Base-by-base conservation (phyloP, 2,797 vertebrate species). In the Sebastes nivosus region DNA sequence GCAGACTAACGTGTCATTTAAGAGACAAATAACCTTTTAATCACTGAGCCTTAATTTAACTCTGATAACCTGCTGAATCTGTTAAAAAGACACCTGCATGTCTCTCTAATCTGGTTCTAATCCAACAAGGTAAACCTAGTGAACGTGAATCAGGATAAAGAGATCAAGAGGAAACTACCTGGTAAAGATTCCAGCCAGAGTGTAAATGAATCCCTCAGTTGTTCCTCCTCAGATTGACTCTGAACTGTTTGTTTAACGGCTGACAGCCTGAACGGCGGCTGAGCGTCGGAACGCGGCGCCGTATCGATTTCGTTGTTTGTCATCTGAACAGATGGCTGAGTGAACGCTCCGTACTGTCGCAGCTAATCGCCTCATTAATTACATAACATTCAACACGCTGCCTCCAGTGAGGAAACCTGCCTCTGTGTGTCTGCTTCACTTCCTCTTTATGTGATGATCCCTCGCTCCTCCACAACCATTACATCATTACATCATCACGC, bases 311-410 rank as follows among this genome's bases (percentile, higher is more conserved):
- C 12, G 34, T 32, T 85, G 82, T 89, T 88, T 88, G 80, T 69
- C 77, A 14, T 82, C 12, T 32, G 83, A 82, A 30, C 87, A 85
- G 88, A 86, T 81, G 85, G 76, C 72, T 9, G 64, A 80, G 68
- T 20, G 55, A 61, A 59, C 54, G 32, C 58, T 18, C 36, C 1
- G 34, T 25, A 24, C 82, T 61, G 65, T 25, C 25, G 68, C 77
- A 4, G 75, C 77, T 81, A 68, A 86, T 89, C 77, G 57, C 29
- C 34, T 72, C 85, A 78, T 81, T 85, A 75, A 87, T 86, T 74
- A 87, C 67, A 32, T 67, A 72, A 87, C 29, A 71, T 63, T 79
- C 59, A 76, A 72, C 78, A 67, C 46, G 1, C 36, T 30, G 64
- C 52, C 38, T 20, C 16, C 55, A 14, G 67, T 22, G 59, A 20